These are phyloP conservation scores for Sebastes vulpes DNA, from an alignment of 2,797 vertebrate species.

Conservation along the genomic window DNA sequence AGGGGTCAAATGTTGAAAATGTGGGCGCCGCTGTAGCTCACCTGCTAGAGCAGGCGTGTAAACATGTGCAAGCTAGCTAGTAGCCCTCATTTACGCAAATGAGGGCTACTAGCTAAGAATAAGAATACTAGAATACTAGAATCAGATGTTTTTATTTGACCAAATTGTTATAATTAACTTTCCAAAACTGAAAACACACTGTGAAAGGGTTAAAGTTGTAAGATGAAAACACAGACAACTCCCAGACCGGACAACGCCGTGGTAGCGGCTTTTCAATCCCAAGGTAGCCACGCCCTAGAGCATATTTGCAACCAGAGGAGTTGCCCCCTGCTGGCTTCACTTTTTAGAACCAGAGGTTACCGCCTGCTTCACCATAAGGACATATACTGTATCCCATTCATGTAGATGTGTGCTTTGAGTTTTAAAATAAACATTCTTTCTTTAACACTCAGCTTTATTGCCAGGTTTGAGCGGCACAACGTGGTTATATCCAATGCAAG, in stretches of 20 bases:
- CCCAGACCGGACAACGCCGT: no score
- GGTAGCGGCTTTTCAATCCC: neutral
- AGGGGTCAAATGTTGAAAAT: neutral
- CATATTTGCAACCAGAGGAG: no score
- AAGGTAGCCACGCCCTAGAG: neutral
- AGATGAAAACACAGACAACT: no score
- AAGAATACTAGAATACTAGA: no score
- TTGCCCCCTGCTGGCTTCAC: neutral
- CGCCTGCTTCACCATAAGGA: neutral
- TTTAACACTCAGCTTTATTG: neutral
- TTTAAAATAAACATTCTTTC: neutral
- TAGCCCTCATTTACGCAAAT: no score
- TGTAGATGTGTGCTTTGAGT: neutral
- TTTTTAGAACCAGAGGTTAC: neutral
- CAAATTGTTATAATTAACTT: neutral
- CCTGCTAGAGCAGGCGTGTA: no score
- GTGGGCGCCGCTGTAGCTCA: no score
- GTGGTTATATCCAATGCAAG: constrained; percentile 35
- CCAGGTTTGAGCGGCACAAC: constrained; percentile 6
- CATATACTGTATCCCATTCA: neutral
- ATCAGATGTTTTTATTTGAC: neutral
- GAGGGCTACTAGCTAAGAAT: no score
- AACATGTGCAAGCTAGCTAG: no score
- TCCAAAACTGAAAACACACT: neutral
- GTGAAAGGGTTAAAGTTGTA: no score